Evolutionary conservation across 2,113 vertebrate species (phyloP), one percentile per base, ranked within the genome.

Genomic region (Muntiacus muntjak): DNA sequence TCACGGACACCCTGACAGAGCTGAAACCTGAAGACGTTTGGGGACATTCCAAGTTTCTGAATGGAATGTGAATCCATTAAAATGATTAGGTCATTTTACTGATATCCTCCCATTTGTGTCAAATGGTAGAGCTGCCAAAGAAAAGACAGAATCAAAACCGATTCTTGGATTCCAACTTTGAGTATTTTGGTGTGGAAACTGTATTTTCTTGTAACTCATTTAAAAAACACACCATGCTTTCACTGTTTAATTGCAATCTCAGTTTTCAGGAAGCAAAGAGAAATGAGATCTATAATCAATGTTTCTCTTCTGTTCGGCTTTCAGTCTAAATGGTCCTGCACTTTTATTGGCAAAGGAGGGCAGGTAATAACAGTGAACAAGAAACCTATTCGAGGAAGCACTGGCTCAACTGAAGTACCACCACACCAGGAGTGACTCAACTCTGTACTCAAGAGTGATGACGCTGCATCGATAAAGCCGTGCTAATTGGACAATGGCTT

Each of bases 401-500:
- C 97, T 98, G 98, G 98, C 95, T 99, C 97, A 96, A 98, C 97
- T 91, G 95, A 98, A 98, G 98, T 94, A 98, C 98, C 97, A 98
- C 97, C 98, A 97, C 97, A 98, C 96, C 97, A 98, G 54, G 98
- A 99, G 98, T 98, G 98, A 98, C 98, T 99, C 99, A 99, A 98
- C 99, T 98, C 98, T 98, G 95, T 98, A 98, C 98, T 97, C 88
- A 89, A 98, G 99, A 98, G 98, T 98, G 99, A 99, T 98, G 99
- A 98, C 98, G 98, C 93, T 97, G 98, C 96, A 97, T 97, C 2
- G 85, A 97, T 96, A 99, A 99, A 99, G 99, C 99, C 98, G 99
- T 98, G 98, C 99, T 99, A 99, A 99, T 99, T 99, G 99, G 99
- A 98, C 98, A 98, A 98, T 97, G 96, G 98, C 99, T 93, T 90